Evolutionary conservation across 1,140 invertebrate species (phyloP), one percentile per base, ranked within the genome.

Genomic region (Megalonaias nervosa): DNA sequence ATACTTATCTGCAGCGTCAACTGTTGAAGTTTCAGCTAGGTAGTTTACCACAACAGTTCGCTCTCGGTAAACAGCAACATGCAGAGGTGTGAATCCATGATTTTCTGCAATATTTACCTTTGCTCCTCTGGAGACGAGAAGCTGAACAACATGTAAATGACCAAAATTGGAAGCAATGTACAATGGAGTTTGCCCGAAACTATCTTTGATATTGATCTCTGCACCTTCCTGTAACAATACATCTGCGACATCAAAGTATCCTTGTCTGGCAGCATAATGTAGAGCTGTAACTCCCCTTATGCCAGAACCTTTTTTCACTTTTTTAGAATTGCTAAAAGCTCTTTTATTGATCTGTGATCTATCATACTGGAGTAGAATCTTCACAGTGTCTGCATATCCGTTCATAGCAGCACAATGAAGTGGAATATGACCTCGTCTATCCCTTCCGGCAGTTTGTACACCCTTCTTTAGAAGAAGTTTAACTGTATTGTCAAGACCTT

Each of bases 51-150:
- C 11, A 1, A 61, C 19, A n/a, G 23, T 19, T n/a, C 61, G 21
- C 1, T 65, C 56, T 60, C 59, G 59, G 56, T n/a, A 55, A n/a
- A 77, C 67, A 15, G 75, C 69, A 17, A 70, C 75, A 67, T 77
- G 69, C 55, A 77, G 55, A 21, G 75, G 75, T 67, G 75, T 77
- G 61, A 58, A 77, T n/a, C 75, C 75, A 71, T 77, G 62, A 14
- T 77, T 77, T 58, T 77, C 69, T 6, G 68, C 6, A 48, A 71
- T 71, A 48, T 15, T 67, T 31, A 67, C 16, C 38, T 67, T 67
- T 31, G 65, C 65, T 6, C 65, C 65, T 67, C n/a, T 67, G 26
- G 26, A 21, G 3, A 67, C 5, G 16, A 67, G 26, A 67, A n/a
- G 6, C 26, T 67, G 17, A n/a, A 67, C 65, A 17, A 26, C 17